Conservation (phyloP, 1,140 invertebrate genomes). For the Cydia fagiglandana region DNA sequence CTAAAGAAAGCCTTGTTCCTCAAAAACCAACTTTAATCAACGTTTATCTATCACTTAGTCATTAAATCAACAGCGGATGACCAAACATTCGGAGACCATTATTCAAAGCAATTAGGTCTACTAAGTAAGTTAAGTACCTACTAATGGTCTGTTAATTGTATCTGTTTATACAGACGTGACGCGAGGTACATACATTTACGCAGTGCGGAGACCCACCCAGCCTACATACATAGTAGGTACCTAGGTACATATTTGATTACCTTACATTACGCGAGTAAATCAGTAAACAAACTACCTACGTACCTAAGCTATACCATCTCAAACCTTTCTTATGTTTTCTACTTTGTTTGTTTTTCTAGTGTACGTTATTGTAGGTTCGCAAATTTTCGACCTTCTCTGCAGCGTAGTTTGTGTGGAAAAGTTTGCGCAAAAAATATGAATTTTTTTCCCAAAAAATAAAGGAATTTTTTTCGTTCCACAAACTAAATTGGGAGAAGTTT, state of each 20-base stretch:
- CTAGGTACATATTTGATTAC: background rate
- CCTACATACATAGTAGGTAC: background rate
- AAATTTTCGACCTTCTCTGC: background rate
- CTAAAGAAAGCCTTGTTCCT: too few relatives aligned
- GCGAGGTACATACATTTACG: conserved; percentile 3
- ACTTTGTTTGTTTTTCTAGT: background rate
- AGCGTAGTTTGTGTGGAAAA: background rate
- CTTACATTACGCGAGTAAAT: background rate
- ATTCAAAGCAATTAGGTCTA: background rate
- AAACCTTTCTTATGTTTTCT: background rate
- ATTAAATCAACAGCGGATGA: background rate
- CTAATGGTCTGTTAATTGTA: background rate
- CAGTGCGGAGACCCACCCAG: conserved; percentile 5
- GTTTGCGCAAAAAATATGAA: too few relatives aligned
- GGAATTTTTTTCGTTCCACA: too few relatives aligned
- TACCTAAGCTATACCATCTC: background rate
- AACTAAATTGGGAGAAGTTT: too few relatives aligned
- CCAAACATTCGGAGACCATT: background rate
- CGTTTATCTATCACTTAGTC: too few relatives aligned
- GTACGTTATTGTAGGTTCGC: background rate
- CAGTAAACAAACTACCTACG: background rate
- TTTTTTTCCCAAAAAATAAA: too few relatives aligned
- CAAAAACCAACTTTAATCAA: too few relatives aligned
- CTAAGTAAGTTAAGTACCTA: too few relatives aligned
- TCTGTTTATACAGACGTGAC: background rate